Evolutionary conservation across 1,140 invertebrate genomes (phyloP).

Genomic region (Orchesella cincta): DNA sequence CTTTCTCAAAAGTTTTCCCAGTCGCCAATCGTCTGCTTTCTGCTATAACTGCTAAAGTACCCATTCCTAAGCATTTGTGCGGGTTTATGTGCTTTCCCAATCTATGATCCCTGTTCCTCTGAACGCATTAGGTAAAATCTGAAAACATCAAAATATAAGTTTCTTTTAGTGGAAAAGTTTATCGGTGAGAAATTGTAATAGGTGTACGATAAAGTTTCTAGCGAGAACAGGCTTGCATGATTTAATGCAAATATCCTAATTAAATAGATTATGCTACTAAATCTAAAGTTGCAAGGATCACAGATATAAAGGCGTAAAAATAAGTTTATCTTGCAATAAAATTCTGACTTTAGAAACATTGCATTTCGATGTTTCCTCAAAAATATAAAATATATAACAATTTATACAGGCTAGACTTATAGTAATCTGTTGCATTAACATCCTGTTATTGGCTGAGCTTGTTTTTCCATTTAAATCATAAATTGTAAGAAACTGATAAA

Average conservation of each 20-base stretch:
- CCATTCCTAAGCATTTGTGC: neutral
- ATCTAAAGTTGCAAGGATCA: no score
- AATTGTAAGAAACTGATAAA: no score
- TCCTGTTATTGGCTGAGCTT: no score
- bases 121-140: neutral
- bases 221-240: neutral
- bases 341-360: neutral
- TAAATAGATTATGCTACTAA: neutral
- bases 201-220: neutral
- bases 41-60: neutral
- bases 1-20: neutral
- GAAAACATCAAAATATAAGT: conserved; percentile 15
- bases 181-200: neutral
- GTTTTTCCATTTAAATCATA: no score
- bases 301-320: no score
- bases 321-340: no score
- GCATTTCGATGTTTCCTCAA: no score
- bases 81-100: neutral
- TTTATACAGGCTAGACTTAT: no score
- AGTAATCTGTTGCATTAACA: no score
- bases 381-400: no score
- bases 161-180: conserved; percentile 27
- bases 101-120: neutral
- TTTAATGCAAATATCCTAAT: conserved; percentile 21
- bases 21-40: conserved; percentile 11